phyloP scores from a whole-genome alignment of 2,113 vertebrate genomes.

The Mungos mungo region DNA sequence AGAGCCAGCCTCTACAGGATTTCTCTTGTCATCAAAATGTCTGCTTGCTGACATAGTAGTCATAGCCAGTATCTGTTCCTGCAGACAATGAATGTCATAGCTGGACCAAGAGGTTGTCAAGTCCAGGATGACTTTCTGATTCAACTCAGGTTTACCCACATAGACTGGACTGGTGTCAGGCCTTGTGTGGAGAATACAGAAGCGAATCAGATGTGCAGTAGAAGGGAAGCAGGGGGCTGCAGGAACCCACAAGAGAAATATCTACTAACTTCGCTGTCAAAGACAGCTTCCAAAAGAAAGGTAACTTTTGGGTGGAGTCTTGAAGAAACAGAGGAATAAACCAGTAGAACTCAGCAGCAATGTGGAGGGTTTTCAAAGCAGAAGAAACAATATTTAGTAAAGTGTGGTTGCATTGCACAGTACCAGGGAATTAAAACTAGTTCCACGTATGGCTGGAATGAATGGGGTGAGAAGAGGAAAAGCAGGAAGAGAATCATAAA shows the following conservation, averaged over 20 bases:
- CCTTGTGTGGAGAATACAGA: neutral
- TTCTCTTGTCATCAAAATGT: constrained; percentile 10
- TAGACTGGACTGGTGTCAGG: neutral
- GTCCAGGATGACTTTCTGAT: constrained; percentile 35
- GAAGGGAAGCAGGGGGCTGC: neutral
- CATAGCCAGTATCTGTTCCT: neutral
- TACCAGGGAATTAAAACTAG: constrained; percentile 23
- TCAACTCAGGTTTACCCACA: constrained; percentile 7
- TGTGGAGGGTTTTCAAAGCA: neutral
- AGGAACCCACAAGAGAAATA: constrained; percentile 4
- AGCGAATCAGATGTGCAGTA: neutral
- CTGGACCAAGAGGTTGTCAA: constrained; percentile 18
- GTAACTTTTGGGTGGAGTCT: neutral
- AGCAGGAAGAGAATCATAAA: neutral
- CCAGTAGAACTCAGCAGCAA: neutral
- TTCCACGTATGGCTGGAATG: neutral
- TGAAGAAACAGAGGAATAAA: neutral
- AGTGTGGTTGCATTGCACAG: neutral
- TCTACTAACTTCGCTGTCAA: neutral
- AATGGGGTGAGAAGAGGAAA: neutral
- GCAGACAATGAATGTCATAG: neutral
- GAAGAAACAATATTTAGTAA: constrained; percentile 5
- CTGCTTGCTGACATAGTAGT: neutral
- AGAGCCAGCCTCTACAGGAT: neutral
- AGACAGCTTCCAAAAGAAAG: neutral